Percentiles rank a stretch among this genome's conserved stretches.
Evolutionary conservation across 2,888 invertebrate species (phyloP).

Genomic region (Malthinus flaveolus): DNA sequence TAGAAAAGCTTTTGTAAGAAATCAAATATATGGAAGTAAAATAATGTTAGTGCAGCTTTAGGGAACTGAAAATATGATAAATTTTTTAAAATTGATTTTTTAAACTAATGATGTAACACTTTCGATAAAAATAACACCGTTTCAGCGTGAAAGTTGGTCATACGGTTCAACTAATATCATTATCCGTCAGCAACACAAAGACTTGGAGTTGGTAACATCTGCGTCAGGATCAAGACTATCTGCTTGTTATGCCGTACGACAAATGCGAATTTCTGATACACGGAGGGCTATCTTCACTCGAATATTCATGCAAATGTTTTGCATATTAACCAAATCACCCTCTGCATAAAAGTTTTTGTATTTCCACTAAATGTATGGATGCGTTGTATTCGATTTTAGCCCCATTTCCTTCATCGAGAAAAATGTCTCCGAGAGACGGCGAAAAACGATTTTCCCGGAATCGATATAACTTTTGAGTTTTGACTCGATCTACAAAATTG

Average conservation of each 20-base stretch:
- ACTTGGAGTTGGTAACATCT: constrained; percentile 16
- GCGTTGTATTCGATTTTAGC: too few relatives aligned
- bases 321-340: constrained; percentile 1
- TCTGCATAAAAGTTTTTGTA: too few relatives aligned
- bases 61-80: too few relatives aligned
- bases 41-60: background rate
- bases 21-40: background rate
- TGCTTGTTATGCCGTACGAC: constrained; percentile 21
- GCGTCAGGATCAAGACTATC: constrained; percentile 14
- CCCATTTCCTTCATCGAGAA: too few relatives aligned
- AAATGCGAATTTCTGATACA: constrained; percentile 15
- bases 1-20: background rate
- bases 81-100: too few relatives aligned
- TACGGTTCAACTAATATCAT: constrained; percentile 14
- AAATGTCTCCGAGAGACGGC: too few relatives aligned
- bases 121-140: background rate
- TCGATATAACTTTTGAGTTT: too few relatives aligned
- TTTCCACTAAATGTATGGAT: too few relatives aligned
- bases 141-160: constrained; percentile 1
- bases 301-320: constrained; percentile 22
- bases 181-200: constrained; percentile 19
- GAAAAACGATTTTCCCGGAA: too few relatives aligned
- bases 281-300: constrained; percentile 9
- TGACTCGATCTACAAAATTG: too few relatives aligned
- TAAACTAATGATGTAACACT: background rate